phyloP scores from a whole-genome alignment of 2,113 vertebrate species.

The Trichechus manatus region DNA sequence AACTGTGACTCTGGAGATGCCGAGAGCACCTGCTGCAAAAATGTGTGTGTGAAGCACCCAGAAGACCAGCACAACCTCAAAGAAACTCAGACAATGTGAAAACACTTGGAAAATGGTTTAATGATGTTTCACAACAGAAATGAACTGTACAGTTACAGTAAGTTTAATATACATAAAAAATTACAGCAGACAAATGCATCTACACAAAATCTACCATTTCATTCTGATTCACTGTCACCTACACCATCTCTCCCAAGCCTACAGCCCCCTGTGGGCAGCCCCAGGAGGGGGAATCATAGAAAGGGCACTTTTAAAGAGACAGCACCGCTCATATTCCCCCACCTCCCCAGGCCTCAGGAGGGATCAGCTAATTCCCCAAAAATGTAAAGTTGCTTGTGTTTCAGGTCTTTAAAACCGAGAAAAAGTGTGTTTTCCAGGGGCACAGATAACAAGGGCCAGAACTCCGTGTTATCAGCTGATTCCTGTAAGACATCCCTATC shows the following conservation, averaged over 20 bases:
- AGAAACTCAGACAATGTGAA: constrained; percentile 89
- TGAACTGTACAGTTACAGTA: constrained; percentile 99
- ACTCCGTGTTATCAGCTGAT: constrained; percentile 77
- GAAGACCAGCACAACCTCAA: neutral
- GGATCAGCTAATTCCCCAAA: constrained; percentile 82
- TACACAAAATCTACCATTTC: constrained; percentile 96
- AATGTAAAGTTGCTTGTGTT: constrained; percentile 80
- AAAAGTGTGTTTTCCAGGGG: constrained; percentile 76
- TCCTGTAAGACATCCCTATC: constrained; percentile 45
- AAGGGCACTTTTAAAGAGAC: constrained; percentile 91
- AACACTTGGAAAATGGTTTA: constrained; percentile 99
- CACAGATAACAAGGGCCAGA: constrained; percentile 51
- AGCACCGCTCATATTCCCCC: constrained; percentile 88
- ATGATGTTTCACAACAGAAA: constrained; percentile 99
- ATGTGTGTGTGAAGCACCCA: neutral
- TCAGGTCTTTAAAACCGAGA: constrained; percentile 77
- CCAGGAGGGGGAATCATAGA: constrained; percentile 77
- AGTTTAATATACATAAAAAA: constrained; percentile 98
- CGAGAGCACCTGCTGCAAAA: neutral
- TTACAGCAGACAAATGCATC: constrained; percentile 99
- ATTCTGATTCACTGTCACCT: constrained; percentile 98
- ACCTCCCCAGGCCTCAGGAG: constrained; percentile 70
- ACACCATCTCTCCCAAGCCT: constrained; percentile 94
- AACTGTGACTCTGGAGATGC: neutral
- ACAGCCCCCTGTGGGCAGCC: constrained; percentile 83